A percentile compares a stretch with the other conserved stretches of the same genome.
phyloP scores from a whole-genome alignment of 2,888 invertebrate species.

The Erebia epiphron region DNA sequence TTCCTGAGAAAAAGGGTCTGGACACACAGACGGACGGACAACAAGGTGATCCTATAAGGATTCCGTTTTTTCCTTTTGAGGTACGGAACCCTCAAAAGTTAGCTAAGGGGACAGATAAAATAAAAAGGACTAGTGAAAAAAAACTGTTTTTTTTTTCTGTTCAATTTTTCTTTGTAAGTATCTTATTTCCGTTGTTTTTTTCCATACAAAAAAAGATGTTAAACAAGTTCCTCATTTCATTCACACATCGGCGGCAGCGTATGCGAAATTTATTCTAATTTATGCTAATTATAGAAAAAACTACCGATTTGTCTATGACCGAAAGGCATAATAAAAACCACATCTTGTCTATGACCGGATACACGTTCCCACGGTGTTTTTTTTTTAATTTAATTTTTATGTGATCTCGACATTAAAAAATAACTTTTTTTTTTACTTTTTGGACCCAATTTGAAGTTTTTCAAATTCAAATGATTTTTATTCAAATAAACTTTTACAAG shows the following conservation, averaged over 20 bases:
- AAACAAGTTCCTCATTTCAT: conserved; percentile 25
- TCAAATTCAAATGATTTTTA: too few relatives aligned
- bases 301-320: conserved; percentile 18
- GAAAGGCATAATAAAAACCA: conserved; percentile 4
- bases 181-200: conserved; percentile 22
- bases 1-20: too few relatives aligned
- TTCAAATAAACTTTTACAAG: too few relatives aligned
- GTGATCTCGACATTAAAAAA: not conserved
- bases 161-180: too few relatives aligned
- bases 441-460: too few relatives aligned
- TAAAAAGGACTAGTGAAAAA: too few relatives aligned
- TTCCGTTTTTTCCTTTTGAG: too few relatives aligned
- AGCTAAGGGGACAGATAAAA: too few relatives aligned
- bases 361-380: conserved; percentile 16
- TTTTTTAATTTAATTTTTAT: not conserved
- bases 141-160: not conserved
- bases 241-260: conserved; percentile 19
- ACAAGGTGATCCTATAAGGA: too few relatives aligned
- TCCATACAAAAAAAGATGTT: not conserved
- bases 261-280: conserved; percentile 36
- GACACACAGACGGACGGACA: too few relatives aligned
- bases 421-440: not conserved
- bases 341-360: conserved; percentile 22
- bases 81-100: too few relatives aligned
- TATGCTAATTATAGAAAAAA: conserved; percentile 23